phyloP scores from a whole-genome alignment of 1,140 invertebrate species.

The Ooceraea biroi region DNA sequence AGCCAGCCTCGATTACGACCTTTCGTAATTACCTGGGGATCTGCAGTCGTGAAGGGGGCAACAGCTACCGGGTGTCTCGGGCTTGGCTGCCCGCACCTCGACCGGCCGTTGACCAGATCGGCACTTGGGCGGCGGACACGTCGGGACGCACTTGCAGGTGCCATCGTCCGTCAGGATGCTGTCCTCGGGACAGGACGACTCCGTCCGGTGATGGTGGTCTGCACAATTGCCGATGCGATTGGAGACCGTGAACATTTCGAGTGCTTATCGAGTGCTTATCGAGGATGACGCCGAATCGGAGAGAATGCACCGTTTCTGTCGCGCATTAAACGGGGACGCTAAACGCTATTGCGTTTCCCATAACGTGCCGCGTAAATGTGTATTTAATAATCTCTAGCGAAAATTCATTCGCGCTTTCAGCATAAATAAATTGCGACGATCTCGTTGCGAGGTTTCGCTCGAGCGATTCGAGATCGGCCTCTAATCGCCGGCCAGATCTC shows the following conservation, averaged over 20 bases:
- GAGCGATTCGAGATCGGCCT: background rate
- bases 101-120: slow-evolving; percentile 76
- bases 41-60: slow-evolving; percentile 82
- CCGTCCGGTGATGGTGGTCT: slow-evolving; percentile 39
- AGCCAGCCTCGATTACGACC: slow-evolving; percentile 57
- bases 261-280: background rate
- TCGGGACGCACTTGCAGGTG: slow-evolving; percentile 80
- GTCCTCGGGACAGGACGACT: slow-evolving; percentile 80
- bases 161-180: slow-evolving; percentile 80
- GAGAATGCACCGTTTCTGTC: background rate
- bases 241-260: background rate
- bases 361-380: no score
- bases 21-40: slow-evolving; percentile 79
- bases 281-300: background rate
- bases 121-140: slow-evolving; percentile 80
- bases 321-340: no score
- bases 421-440: background rate
- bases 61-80: slow-evolving; percentile 79
- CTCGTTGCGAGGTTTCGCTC: background rate
- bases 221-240: slow-evolving; percentile 22
- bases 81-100: slow-evolving; percentile 74
- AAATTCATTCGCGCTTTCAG: background rate
- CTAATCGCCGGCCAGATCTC: background rate
- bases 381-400: no score
- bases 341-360: no score